phyloP scores from a whole-genome alignment of 2,888 invertebrate genomes.

The Lacanobia oleracea region DNA sequence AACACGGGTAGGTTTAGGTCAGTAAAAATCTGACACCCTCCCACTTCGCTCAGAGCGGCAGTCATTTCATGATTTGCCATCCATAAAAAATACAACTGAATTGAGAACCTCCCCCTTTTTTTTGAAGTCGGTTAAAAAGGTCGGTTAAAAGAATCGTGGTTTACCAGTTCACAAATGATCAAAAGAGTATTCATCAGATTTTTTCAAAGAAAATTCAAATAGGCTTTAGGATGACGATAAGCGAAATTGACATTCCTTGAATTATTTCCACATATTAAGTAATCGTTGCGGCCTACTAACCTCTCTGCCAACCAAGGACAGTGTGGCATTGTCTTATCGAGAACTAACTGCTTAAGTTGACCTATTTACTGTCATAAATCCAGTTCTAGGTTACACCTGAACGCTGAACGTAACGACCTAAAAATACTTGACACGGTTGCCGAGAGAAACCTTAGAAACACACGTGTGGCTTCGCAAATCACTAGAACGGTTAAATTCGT shows the following conservation, averaged over 20 bases:
- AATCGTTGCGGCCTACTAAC: background rate
- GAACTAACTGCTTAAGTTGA: slow-evolving; percentile 18
- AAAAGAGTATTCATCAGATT: background rate
- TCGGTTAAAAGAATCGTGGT: too few relatives aligned
- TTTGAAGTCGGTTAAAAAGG: too few relatives aligned
- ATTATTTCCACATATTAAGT: background rate
- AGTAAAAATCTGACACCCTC: too few relatives aligned
- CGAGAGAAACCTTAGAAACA: slow-evolving; percentile 52
- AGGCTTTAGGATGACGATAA: background rate
- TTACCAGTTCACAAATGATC: background rate
- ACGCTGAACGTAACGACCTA: slow-evolving; percentile 38
- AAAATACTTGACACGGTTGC: slow-evolving; percentile 49
- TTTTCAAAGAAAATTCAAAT: background rate
- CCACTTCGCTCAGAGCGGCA: too few relatives aligned
- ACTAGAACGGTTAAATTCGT: slow-evolving; percentile 40
- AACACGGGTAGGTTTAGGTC: too few relatives aligned
- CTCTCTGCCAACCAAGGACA: background rate
- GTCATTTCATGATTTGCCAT: too few relatives aligned
- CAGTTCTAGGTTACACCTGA: slow-evolving; percentile 43
- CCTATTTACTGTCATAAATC: slow-evolving; percentile 41
- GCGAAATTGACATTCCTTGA: background rate
- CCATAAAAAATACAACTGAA: too few relatives aligned
- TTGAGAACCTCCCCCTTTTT: too few relatives aligned
- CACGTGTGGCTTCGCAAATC: slow-evolving; percentile 64
- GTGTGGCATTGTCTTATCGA: background rate